Evolutionary conservation across 2,113 vertebrate species (phyloP).

Genomic region (Aix galericulata): DNA sequence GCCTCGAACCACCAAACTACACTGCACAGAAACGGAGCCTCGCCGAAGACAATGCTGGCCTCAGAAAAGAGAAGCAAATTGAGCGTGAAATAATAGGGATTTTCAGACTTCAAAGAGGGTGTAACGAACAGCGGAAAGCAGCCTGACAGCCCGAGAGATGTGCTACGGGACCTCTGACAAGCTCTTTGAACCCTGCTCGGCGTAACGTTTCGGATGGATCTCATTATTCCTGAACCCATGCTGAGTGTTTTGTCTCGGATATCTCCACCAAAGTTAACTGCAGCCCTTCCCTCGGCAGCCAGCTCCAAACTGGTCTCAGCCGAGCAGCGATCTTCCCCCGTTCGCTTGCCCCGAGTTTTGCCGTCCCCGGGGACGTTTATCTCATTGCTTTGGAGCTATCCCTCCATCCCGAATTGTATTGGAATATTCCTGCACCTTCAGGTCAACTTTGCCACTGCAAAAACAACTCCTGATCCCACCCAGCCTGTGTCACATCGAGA

Average conservation of each 20-base stretch:
- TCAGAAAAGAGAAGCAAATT: not conserved
- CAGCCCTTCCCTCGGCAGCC: conserved; percentile 19
- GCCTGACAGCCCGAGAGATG: conserved; percentile 19
- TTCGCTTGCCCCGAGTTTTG: not conserved
- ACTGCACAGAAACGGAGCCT: not conserved
- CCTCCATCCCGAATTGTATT: not conserved
- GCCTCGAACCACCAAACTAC: not conserved
- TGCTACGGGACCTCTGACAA: not conserved
- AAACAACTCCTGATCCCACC: not conserved
- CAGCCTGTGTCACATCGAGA: not conserved
- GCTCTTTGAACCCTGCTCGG: not conserved
- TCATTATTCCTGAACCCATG: not conserved
- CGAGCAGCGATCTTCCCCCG: not conserved
- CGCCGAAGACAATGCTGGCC: conserved; percentile 2
- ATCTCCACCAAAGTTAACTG: not conserved
- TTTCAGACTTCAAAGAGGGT: conserved; percentile 56
- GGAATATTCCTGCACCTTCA: conserved; percentile 24
- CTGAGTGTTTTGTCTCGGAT: not conserved
- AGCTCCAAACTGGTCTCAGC: not conserved
- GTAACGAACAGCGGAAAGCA: conserved; percentile 32
- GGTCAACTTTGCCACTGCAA: not conserved
- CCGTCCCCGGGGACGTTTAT: fast-evolving
- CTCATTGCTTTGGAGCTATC: not conserved
- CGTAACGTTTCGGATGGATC: not conserved
- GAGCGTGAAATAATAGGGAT: conserved; percentile 50